Base-by-base conservation (phyloP, 2,888 invertebrate species). In the Chydorus sphaericus region DNA sequence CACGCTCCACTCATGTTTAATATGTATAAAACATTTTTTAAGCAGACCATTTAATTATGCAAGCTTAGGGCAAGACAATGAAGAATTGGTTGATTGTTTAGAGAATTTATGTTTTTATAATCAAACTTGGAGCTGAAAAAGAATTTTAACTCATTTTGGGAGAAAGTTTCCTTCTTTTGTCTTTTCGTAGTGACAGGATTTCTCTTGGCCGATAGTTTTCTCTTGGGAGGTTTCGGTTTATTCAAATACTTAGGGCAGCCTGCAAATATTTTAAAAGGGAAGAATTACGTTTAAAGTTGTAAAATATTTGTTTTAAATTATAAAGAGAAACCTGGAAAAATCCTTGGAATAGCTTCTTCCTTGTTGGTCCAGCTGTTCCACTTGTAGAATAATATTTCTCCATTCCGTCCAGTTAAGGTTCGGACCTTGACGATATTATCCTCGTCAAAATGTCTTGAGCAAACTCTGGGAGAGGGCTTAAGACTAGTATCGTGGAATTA, bases 361-460 rank as follows among this genome's bases (percentile, higher is more conserved):
- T 39, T 39, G 23, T 20, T 18, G 23, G 6, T 39, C 39, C 39
- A 39, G 23, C 23, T 39, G 39, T 39, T 39, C 18, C 16, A 39
- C 6, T 18, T 23, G 23, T 39, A 39, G 39, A 39, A 39, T 8
- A 39, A 14, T n/a, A 20, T 23, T 39, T 39, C 7, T n/a, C 18
- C 39, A 39, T 39, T 23, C 16, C 10, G 18, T 10, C 39, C 39
- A 20, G 18, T 39, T 20, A 39, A 23, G 7, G 23, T 7, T 23
- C 39, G 39, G 39, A 7, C 39, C 23, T 39, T 48, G 48, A 48
- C 16, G 26, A 48, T 48, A 14, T 48, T 28, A 29, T 48, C 48
- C 28, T 48, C 28, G 20, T 26, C 48, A 14, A 48, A 26, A 28
- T 48, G 48, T 26, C 26, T 7, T 29, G 11, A 26, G 28, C 48